Conservation (phyloP, 2,797 vertebrate species). For the Nyctibius grandis region DNA sequence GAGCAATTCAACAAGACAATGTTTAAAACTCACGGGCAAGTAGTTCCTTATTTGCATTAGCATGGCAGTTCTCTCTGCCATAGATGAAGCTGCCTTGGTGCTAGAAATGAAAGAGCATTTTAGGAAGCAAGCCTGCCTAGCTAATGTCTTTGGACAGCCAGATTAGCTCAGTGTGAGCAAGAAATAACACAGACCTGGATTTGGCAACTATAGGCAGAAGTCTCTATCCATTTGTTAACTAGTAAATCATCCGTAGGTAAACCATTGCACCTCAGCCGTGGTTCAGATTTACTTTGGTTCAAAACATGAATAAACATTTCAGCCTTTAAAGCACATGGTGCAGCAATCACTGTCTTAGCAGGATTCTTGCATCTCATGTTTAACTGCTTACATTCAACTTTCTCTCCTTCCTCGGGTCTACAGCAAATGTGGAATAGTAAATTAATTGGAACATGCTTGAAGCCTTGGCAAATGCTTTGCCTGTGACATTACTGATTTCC, state of each 20-base stretch:
- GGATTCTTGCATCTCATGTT: background rate
- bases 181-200: background rate
- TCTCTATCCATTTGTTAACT: background rate
- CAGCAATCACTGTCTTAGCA: background rate
- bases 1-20: background rate
- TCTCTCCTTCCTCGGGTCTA: background rate
- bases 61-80: background rate
- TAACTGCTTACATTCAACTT: background rate
- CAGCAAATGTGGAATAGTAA: background rate
- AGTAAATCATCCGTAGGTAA: background rate
- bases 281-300: background rate
- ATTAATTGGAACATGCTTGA: conserved; percentile 41
- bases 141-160: background rate
- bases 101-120: background rate
- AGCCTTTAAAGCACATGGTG: background rate
- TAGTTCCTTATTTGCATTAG: background rate
- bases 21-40: background rate
- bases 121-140: background rate
- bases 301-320: background rate
- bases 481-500: conserved; percentile 62
- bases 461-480: conserved; percentile 4
- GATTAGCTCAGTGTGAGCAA: background rate
- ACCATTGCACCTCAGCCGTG: background rate
- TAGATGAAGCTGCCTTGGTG: background rate
- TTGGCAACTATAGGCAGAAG: background rate